Percentiles rank a stretch among this genome's conserved stretches.
These are phyloP conservation scores for Drosophila meridionalis DNA, from an alignment of 2,888 invertebrate genomes.

Conservation along the genomic window DNA sequence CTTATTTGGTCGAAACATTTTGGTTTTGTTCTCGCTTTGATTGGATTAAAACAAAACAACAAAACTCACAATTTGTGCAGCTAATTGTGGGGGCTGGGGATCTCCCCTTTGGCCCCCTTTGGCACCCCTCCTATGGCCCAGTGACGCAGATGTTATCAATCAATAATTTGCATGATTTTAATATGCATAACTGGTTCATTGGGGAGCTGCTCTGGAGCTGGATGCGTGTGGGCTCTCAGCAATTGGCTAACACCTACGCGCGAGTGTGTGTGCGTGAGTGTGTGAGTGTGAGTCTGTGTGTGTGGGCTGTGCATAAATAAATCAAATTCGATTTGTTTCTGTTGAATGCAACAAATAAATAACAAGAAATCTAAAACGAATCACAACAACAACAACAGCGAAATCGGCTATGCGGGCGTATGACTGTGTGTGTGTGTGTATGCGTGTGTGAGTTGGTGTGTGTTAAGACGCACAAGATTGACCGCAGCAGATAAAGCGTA, in stretches of 20 bases:
- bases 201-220: not conserved
- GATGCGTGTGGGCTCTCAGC: not conserved
- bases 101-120: no score
- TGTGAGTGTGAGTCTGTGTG: constrained; percentile 10
- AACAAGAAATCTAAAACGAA: constrained; percentile 73
- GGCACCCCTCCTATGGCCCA: not conserved
- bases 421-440: constrained; percentile 14
- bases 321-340: constrained; percentile 73
- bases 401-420: constrained; percentile 9
- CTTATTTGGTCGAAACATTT: not conserved
- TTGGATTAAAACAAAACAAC: not conserved
- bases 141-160: constrained; percentile 33
- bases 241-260: constrained; percentile 19
- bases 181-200: constrained; percentile 55
- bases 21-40: not conserved
- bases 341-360: constrained; percentile 73
- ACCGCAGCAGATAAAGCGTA: constrained; percentile 51
- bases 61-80: constrained; percentile 10
- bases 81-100: constrained; percentile 2
- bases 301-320: constrained; percentile 56
- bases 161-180: constrained; percentile 70
- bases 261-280: not conserved
- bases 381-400: constrained; percentile 54
- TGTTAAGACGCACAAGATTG: constrained; percentile 40
- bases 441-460: constrained; percentile 4